Conservation (phyloP, 1,140 invertebrate genomes). For the Hyles vespertilio region DNA sequence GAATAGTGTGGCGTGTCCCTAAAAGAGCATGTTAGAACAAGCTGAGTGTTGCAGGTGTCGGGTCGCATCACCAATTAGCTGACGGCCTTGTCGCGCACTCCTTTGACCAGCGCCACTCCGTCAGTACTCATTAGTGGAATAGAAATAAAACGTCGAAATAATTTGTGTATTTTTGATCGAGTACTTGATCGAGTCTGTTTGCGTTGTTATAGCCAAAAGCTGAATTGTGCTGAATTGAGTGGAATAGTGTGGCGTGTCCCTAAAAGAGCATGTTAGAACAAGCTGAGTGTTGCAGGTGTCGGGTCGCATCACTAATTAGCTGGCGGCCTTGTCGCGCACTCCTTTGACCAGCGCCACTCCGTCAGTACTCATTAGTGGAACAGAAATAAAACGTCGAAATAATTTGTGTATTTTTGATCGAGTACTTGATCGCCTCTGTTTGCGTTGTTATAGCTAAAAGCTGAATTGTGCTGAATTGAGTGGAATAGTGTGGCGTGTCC, state of each 20-base stretch:
- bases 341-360: neutral
- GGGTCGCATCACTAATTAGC: slow-evolving; percentile 14
- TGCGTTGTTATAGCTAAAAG: no score
- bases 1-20: no score
- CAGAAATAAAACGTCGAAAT: slow-evolving; percentile 7
- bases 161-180: no score
- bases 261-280: neutral
- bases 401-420: no score
- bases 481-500: no score
- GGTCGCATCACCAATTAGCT: slow-evolving; percentile 14
- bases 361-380: slow-evolving; percentile 8
- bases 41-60: slow-evolving; percentile 12
- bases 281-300: slow-evolving; percentile 12
- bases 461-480: no score
- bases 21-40: neutral
- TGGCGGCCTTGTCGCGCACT: neutral
- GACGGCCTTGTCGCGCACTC: neutral
- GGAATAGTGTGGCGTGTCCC: no score
- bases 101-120: slow-evolving; percentile 1
- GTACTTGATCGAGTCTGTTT: no score
- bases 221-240: no score
- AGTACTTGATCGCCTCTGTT: no score
- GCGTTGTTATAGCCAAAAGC: no score
- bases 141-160: slow-evolving; percentile 11
- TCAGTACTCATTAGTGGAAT: slow-evolving; percentile 8